These are phyloP conservation scores for Cygnus atratus DNA, from an alignment of 2,113 vertebrate species.

Conservation along the genomic window DNA sequence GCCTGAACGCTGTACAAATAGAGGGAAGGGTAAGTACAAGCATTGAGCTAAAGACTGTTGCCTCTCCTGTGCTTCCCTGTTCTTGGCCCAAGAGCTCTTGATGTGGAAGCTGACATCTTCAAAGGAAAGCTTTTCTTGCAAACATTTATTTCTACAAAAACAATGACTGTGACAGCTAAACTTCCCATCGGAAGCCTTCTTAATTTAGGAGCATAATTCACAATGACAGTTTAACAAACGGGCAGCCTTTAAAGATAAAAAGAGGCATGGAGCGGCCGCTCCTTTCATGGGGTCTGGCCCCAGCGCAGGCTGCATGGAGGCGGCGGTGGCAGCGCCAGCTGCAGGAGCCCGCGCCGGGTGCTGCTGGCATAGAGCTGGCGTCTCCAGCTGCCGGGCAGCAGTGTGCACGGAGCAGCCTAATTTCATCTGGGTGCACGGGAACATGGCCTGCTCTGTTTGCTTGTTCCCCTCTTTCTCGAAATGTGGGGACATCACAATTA, in stretches of 20 bases:
- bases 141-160: background rate
- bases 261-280: background rate
- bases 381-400: no score
- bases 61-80: background rate
- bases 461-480: background rate
- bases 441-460: background rate
- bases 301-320: no score
- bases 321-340: background rate
- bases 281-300: background rate
- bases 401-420: background rate
- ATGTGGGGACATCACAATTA: no score
- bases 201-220: background rate
- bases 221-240: background rate
- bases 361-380: no score
- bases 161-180: background rate
- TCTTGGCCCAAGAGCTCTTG: background rate
- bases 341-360: background rate
- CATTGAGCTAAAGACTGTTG: fast-evolving
- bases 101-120: background rate
- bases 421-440: background rate
- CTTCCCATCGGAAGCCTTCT: background rate
- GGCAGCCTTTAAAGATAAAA: background rate
- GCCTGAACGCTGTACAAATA: fast-evolving
- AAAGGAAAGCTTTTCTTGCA: background rate
- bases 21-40: background rate